A percentile compares a stretch with the other conserved stretches of the same genome.
These are phyloP conservation scores for Thera obeliscata DNA, from an alignment of 2,888 invertebrate genomes.

Conservation along the genomic window DNA sequence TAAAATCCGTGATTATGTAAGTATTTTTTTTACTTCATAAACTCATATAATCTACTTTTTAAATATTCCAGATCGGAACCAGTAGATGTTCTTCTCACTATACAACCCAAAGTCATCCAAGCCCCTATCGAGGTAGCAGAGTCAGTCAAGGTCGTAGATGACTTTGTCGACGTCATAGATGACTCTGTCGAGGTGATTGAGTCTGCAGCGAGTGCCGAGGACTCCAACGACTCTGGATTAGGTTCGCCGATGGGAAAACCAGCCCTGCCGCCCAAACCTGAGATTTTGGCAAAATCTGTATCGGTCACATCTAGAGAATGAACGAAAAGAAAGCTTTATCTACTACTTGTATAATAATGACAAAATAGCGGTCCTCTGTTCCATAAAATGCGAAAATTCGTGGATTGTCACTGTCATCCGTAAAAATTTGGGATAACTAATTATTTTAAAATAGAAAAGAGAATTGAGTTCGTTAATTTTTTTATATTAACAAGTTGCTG, in stretches of 20 bases:
- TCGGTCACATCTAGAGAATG: constrained; percentile 29
- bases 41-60: not conserved
- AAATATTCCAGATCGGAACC: constrained; percentile 26
- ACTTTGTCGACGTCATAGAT: constrained; percentile 16
- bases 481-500: not conserved
- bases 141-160: constrained; percentile 23
- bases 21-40: too few relatives aligned
- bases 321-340: not conserved
- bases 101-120: constrained; percentile 11
- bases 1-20: too few relatives aligned
- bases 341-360: not conserved
- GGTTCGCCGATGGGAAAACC: constrained; percentile 56
- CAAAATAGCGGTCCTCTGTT: too few relatives aligned
- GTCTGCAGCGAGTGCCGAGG: constrained; percentile 22
- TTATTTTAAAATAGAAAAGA: not conserved
- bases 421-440: not conserved
- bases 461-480: not conserved
- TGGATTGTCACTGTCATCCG: too few relatives aligned
- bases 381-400: too few relatives aligned
- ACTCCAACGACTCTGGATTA: constrained; percentile 45
- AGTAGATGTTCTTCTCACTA: constrained; percentile 20
- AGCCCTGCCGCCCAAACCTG: constrained; percentile 66
- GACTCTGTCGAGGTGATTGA: constrained; percentile 16
- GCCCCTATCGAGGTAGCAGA: constrained; percentile 17
- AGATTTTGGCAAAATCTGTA: constrained; percentile 42